Conservation (phyloP, 2,113 vertebrate genomes). For the Leptobrachium leishanense region DNA sequence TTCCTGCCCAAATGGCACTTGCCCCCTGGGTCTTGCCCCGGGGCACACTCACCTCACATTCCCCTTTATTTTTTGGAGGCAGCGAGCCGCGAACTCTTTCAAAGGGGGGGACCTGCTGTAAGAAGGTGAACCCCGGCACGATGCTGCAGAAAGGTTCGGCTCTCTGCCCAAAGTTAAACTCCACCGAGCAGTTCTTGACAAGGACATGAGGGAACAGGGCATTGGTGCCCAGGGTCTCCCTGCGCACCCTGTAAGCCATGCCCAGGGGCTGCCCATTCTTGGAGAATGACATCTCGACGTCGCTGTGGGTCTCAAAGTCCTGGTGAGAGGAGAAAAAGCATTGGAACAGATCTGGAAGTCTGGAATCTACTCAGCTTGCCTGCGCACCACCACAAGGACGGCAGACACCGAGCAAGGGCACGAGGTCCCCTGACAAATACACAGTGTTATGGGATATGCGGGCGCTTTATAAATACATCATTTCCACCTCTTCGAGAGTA, state of each 20-base stretch:
- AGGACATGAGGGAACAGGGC: constrained; percentile 86
- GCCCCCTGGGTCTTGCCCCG: too few relatives aligned
- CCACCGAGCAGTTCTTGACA: constrained; percentile 87
- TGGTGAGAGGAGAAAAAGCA: constrained; percentile 46
- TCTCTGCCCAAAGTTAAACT: constrained; percentile 90
- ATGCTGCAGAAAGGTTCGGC: constrained; percentile 72
- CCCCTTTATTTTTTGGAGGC: constrained; percentile 79
- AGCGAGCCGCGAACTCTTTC: constrained; percentile 77
- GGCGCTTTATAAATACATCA: too few relatives aligned
- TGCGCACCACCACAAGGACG: too few relatives aligned
- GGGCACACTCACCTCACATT: constrained; percentile 79
- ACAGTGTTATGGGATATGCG: too few relatives aligned
- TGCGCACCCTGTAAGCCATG: constrained; percentile 73
- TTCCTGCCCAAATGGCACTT: too few relatives aligned
- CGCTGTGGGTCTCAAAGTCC: constrained; percentile 82
- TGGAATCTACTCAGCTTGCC: too few relatives aligned
- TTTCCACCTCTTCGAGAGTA: too few relatives aligned
- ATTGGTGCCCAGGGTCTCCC: constrained; percentile 71
- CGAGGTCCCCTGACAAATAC: too few relatives aligned
- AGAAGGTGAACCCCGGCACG: constrained; percentile 80
- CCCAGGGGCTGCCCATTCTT: constrained; percentile 84
- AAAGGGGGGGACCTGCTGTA: constrained; percentile 73
- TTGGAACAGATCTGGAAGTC: too few relatives aligned
- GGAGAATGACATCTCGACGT: constrained; percentile 79
- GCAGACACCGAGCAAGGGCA: too few relatives aligned